Evolutionary conservation across 2,113 vertebrate species (phyloP).

Genomic region (Pseudois nayaur): DNA sequence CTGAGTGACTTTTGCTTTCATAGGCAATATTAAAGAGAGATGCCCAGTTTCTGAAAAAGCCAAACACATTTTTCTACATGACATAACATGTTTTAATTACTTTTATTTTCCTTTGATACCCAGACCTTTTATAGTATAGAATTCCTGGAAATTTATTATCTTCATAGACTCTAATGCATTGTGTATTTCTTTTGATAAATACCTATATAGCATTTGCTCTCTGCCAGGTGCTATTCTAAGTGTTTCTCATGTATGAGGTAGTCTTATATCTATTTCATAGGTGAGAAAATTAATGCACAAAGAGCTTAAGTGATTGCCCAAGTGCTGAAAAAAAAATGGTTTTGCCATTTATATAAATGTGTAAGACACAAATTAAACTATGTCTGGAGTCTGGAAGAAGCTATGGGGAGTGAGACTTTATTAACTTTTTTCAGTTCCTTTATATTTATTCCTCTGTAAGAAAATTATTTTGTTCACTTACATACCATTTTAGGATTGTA

Average conservation of each 20-base stretch:
- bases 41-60: not conserved
- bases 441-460: not conserved
- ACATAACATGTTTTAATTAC: not conserved
- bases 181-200: not conserved
- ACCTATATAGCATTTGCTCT: not conserved
- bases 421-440: not conserved
- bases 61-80: not conserved
- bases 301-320: not conserved
- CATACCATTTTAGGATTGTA: not conserved
- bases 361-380: not conserved
- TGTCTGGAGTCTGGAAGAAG: not conserved
- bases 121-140: not conserved
- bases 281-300: not conserved
- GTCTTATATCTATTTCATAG: not conserved
- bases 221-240: not conserved
- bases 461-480: not conserved
- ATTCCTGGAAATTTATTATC: not conserved
- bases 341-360: not conserved
- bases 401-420: not conserved
- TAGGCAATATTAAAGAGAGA: not conserved
- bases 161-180: not conserved
- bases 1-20: not conserved
- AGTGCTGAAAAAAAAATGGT: not conserved
- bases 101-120: not conserved
- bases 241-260: not conserved